Conservation (phyloP, 2,797 vertebrate genomes). For the Pangasius sanitwongsei region DNA sequence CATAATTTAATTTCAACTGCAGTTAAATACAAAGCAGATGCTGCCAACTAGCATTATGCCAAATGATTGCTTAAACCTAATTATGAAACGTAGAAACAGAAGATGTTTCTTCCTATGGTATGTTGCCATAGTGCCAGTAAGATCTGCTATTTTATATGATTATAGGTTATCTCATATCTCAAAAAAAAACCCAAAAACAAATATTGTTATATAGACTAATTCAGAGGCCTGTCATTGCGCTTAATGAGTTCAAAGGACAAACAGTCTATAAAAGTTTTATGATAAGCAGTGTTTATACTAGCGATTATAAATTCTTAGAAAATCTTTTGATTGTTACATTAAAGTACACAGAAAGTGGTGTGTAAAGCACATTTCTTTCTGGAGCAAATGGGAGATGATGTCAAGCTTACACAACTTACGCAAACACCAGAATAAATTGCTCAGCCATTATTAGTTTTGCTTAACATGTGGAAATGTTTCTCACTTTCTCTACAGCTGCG, state of each 20-base stretch:
- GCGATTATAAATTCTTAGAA: not conserved
- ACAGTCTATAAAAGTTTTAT: not conserved
- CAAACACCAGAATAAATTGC: slow-evolving; percentile 6
- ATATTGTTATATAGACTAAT: not conserved
- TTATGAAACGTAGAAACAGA: not conserved
- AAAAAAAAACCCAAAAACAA: not conserved
- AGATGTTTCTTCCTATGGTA: not conserved
- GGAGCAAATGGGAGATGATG: not conserved
- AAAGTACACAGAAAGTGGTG: not conserved
- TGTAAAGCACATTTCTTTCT: not conserved
- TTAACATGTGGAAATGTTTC: slow-evolving; percentile 23
- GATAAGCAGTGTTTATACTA: slow-evolving; percentile 9
- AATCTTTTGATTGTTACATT: not conserved
- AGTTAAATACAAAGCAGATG: not conserved
- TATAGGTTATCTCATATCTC: not conserved
- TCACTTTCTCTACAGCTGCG: slow-evolving; percentile 35
- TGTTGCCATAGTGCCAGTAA: not conserved
- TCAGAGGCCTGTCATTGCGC: not conserved
- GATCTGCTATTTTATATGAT: not conserved
- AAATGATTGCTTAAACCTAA: not conserved
- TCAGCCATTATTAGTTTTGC: not conserved
- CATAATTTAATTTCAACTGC: not conserved
- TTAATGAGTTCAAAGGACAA: slow-evolving; percentile 29
- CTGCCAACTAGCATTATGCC: not conserved
- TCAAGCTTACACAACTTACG: not conserved